These are phyloP conservation scores for Scelioninae gen. 1 DNA, from an alignment of 2,888 invertebrate species.

Conservation along the genomic window DNA sequence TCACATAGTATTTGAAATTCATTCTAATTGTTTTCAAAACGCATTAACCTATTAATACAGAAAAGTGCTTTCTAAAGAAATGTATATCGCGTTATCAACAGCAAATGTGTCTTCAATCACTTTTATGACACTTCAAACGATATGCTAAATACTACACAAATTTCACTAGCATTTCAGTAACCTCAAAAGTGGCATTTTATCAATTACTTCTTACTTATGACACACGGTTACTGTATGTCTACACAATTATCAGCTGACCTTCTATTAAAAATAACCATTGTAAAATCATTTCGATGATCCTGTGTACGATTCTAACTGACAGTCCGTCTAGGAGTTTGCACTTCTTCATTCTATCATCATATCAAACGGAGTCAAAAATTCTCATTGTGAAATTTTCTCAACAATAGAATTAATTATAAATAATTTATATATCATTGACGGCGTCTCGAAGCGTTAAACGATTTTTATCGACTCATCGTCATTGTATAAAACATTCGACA, in stretches of 20 bases:
- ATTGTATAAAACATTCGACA: conserved; percentile 32
- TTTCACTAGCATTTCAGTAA: neutral
- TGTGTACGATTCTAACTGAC: conserved; percentile 25
- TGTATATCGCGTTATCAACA: neutral
- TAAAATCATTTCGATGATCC: conserved; percentile 50
- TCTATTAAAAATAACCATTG: conserved; percentile 43
- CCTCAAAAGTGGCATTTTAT: conserved; percentile 23
- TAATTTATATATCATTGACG: conserved; percentile 41
- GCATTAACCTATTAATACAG: neutral
- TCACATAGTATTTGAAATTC: conserved; percentile 7
- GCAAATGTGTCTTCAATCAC: neutral
- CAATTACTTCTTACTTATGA: conserved; percentile 12
- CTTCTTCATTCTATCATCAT: conserved; percentile 39
- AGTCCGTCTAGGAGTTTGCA: conserved; percentile 25
- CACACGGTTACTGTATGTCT: conserved; percentile 15
- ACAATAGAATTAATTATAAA: conserved; percentile 52
- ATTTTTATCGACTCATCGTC: conserved; percentile 21
- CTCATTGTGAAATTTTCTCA: neutral
- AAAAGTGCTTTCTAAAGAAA: conserved; percentile 13
- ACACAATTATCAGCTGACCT: conserved; percentile 49
- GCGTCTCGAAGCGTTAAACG: conserved; percentile 6
- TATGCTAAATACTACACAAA: no score
- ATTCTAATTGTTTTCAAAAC: neutral
- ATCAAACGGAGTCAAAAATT: conserved; percentile 29
- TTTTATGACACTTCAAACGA: no score